Evolutionary conservation across 2,888 invertebrate species (phyloP), one percentile per base, ranked within the genome.

Genomic region (Phengaris alcon): DNA sequence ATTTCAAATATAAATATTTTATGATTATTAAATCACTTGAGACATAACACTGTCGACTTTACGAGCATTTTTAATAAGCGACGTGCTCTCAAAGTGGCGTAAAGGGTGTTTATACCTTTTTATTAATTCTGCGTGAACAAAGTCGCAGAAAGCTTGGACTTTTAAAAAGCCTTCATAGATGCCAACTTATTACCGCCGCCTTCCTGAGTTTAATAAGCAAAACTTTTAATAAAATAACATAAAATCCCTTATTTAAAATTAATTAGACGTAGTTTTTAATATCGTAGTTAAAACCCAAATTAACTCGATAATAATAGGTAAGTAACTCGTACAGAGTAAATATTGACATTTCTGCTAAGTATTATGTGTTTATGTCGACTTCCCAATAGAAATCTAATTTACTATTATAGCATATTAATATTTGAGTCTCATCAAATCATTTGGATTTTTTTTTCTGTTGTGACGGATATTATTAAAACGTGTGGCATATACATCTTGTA

Each of bases 21-120:
- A 64, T 64, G 64, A 64, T 64, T 35, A 64, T 35, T 35, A 35
- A 35, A 64, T 64, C 64, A 64, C 64, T 64, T 35, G 35, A 64
- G 64, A 64, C 35, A 44, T 64, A 22, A 13, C 64, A 64, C 35
- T 35, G 35, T 64, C 35, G 64, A 35, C 35, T 44, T 64, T 64
- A 64, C 35, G 64, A 64, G 64, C 35, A 64, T 35, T 44, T 59
- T 59, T 59, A 64, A 64, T 64, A 64, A 64, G 64, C 7, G 64
- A 64, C 64, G 64, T 44, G 64, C 64, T 64, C 13, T 59, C 10
- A 22, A 64, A 35, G 13, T 2, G 64, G 59, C 22, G 59, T 15
- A 57, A 57, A 57, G 55, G 57, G 22, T 64, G 59, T 15, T 15
- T 64, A 22, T 22, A 22, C 64, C 59, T 22, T 10, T 64, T 64